Base-by-base conservation (phyloP, 2,113 vertebrate species). In the Arvicanthis niloticus region DNA sequence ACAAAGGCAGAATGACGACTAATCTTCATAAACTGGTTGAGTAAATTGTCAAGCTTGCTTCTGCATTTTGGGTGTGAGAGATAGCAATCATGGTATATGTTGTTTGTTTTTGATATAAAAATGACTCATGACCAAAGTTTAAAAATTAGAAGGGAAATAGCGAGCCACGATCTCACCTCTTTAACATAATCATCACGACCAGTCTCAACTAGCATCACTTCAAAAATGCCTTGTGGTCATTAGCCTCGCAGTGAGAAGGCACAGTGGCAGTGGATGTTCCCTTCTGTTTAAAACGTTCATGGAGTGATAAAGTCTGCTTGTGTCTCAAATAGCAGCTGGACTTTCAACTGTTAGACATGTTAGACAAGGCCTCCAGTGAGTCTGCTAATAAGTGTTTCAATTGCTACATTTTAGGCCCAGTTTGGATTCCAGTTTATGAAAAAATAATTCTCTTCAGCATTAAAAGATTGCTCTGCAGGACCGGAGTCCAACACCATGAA, bases 231-330 rank as follows among this genome's bases (percentile, higher is more conserved):
- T n/a, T 51, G 62, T 70, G 40, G 78, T 91, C 56, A 62, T 85
- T 91, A 89, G 40, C 88, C 19, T 84, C 75, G 26, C 15, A 62
- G 29, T 67, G 58, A 93, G 65, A 82, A 68, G 22, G 48, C 70
- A 37, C 21, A 15, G 37, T 11, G 40, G 48, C 13, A 45, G 56
- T n/a, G 31, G 45, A 24, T 73, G 78, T 31, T 19, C 37, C 37
- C 78, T 95, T 88, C 70, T 96, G 48, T 87, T 92, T 89, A 53
- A 97, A 96, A 96, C 87, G 87, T 84, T 82, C 91, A 95, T 5
- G 29, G 84, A 70, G 51, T 58, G 78, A 93, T 82, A 88, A 73
- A 92, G 75, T 67, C 84, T 65, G 26, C 34, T 91, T 45, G 8
- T n/a, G 84, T 56, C 94, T 94, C 58, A 91, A 68, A 93, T 51